Evolutionary conservation across 1,140 invertebrate genomes (phyloP), one percentile per base, ranked within the genome.

Genomic region (Caenorhabditis latens): DNA sequence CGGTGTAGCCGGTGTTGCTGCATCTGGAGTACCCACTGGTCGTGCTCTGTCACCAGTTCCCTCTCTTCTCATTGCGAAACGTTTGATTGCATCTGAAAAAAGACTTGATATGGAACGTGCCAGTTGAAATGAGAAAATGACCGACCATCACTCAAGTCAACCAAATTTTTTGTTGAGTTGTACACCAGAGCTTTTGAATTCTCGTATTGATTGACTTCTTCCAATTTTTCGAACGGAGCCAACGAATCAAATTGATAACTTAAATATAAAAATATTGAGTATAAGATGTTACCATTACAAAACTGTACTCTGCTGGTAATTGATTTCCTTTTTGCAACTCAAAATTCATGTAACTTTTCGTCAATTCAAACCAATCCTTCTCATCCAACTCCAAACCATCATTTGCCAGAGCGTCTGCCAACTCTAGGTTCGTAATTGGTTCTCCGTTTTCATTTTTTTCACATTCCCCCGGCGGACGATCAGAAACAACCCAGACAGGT

Each of bases 401-500:
- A 2, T 46, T 42, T 16, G 67, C 67, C 14, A 71, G 16, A 16
- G 67, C 67, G 4, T 11, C 11, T 19, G 42, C 67, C 67, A 71
- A 71, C 19, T 71, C 67, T 14, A 42, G 67, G 46, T 71, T 71
- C 40, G 13, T 71, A 11, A 71, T 46, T 19, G 67, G 13, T 14
- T n/a, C 43, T 21, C 67, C 67, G 19, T 71, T 42, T 11, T 71
- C 67, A n/a, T 19, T 71, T 46, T 71, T 71, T n/a, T 46, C 42
- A 71, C 67, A 71, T n/a, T 71, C 67, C 1, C 42, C 67, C 3
- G 42, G 14, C 8, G 67, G 19, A 32, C 42, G 13, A 14, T 71
- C 67, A 46, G 67, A 21, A 5, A 71, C 43, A 16, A 71, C 43
- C 67, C 67, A 71, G 11, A 71, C 67, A 32, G 67, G 67, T 9